Conservation (phyloP, 2,888 invertebrate genomes). For the Lingula anatina region DNA sequence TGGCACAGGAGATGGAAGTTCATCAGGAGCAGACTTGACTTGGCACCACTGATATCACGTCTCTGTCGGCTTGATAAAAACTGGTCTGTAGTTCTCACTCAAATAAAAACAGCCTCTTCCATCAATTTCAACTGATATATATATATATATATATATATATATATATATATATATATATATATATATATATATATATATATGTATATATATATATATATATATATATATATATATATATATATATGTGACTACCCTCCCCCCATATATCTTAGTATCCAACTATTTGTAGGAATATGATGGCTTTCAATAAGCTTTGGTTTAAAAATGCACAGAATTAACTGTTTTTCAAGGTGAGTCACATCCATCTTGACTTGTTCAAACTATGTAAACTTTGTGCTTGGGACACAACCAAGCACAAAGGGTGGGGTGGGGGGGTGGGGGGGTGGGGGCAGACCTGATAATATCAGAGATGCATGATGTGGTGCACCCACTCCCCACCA, state of each 20-base stretch:
- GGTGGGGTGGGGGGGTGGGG: too few species aligned
- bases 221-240: not conserved
- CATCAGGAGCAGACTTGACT: constrained; percentile 24
- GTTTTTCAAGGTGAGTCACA: too few species aligned
- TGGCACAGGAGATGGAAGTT: too few species aligned
- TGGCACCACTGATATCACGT: not conserved
- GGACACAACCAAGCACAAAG: too few species aligned
- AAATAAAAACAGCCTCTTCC: not conserved
- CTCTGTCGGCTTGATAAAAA: not conserved
- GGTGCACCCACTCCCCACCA: too few species aligned
- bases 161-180: not conserved
- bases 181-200: not conserved
- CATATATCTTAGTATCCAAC: not conserved
- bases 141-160: not conserved
- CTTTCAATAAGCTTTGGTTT: too few species aligned
- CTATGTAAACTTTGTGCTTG: too few species aligned
- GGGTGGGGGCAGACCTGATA: too few species aligned
- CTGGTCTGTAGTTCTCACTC: not conserved
- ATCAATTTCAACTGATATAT: not conserved
- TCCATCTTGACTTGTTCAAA: too few species aligned
- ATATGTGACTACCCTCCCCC: not conserved
- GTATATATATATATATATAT: not conserved
- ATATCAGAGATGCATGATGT: too few species aligned
- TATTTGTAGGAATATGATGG: too few species aligned
- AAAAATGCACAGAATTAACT: too few species aligned